phyloP scores from a whole-genome alignment of 2,888 invertebrate genomes.

The Chaetogeoica ovagalla region DNA sequence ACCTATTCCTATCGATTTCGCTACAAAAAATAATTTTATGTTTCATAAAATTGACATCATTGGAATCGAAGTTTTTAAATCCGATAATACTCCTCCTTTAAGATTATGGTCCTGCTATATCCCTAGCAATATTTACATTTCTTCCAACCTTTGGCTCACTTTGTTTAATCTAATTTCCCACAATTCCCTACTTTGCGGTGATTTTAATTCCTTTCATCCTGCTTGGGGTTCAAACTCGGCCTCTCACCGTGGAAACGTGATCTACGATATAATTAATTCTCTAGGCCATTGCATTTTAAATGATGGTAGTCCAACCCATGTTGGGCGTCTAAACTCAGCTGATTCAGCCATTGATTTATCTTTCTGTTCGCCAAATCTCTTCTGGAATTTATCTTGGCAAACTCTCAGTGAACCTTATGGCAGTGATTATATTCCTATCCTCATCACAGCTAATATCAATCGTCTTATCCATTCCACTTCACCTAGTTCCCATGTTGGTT shows the following conservation, averaged over 20 bases:
- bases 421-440: neutral
- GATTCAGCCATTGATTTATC: neutral
- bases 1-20: no score
- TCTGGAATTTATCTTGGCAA: neutral
- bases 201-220: no score
- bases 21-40: no score
- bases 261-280: neutral
- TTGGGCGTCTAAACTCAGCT: neutral
- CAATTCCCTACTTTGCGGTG: no score
- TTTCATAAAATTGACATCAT: no score
- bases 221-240: no score
- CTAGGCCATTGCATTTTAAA: neutral
- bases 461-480: neutral
- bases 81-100: no score
- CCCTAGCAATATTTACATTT: no score
- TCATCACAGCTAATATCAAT: neutral
- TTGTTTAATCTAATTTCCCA: no score
- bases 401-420: neutral
- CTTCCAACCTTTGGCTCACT: no score
- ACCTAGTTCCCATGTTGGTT: neutral
- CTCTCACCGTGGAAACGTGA: neutral
- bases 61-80: no score
- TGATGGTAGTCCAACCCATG: neutral
- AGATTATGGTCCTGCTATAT: no score
- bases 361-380: neutral